Evolutionary conservation across 1,140 invertebrate genomes (phyloP).

Genomic region (Pseudomyrmex pallidus): DNA sequence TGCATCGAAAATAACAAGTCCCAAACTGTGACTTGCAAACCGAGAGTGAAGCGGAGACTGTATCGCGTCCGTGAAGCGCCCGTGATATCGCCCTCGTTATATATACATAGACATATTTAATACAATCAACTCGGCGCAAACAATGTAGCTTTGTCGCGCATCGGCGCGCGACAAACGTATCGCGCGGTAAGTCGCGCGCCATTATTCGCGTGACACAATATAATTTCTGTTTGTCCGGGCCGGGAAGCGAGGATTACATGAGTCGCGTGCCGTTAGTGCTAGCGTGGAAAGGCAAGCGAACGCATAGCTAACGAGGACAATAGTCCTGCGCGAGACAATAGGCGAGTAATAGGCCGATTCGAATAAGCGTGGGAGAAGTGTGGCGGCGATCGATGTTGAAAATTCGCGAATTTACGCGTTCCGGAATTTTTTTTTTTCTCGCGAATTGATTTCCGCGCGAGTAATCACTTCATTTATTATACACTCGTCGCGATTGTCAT

Average conservation of each 20-base stretch:
- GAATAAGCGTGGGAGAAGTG: neutral
- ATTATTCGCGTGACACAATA: constrained; percentile 42
- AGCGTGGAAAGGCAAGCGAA: neutral
- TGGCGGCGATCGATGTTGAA: neutral
- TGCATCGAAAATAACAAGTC: constrained; percentile 41
- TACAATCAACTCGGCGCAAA: constrained; percentile 23
- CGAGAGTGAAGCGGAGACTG: neutral
- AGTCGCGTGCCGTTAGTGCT: constrained; percentile 14
- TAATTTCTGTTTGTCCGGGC: constrained; percentile 36
- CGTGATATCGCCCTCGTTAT: constrained; percentile 1
- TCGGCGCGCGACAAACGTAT: constrained; percentile 19
- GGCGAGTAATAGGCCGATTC: constrained; percentile 10
- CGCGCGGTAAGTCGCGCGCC: constrained; percentile 36
- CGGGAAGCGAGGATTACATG: constrained; percentile 34
- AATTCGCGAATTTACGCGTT: constrained; percentile 8
- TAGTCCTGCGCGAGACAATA: constrained; percentile 34
- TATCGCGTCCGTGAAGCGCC: neutral
- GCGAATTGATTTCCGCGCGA: constrained; percentile 2
- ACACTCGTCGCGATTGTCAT: neutral
- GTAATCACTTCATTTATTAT: constrained; percentile 26
- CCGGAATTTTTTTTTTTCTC: neutral
- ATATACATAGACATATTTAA: neutral
- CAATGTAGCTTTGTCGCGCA: constrained; percentile 11
- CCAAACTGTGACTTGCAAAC: neutral
- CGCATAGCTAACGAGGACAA: constrained; percentile 11